Evolutionary conservation across 1,140 invertebrate species (phyloP).

Genomic region (Eriosoma lanigerum): DNA sequence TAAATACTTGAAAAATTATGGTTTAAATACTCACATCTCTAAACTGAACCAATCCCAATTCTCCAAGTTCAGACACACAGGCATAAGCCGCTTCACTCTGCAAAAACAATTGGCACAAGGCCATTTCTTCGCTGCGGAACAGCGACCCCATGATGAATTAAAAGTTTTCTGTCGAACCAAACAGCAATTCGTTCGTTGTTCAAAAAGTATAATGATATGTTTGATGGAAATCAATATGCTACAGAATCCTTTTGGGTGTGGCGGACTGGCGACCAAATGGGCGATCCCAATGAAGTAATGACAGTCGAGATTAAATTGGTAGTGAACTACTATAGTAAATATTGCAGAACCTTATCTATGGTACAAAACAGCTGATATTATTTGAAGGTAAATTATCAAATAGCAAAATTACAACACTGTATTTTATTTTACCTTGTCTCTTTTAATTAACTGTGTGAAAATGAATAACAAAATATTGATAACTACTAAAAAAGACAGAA

Average conservation of each 20-base stretch:
- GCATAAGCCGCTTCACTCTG: constrained; percentile 92
- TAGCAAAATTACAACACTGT: too few relatives aligned
- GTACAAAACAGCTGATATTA: too few relatives aligned
- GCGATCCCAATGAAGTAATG: too few relatives aligned
- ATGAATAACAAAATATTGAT: too few relatives aligned
- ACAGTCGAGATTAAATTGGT: too few relatives aligned
- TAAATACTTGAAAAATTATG: not conserved
- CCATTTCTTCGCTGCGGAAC: constrained; percentile 90
- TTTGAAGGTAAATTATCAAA: too few relatives aligned
- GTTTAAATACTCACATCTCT: constrained; percentile 71
- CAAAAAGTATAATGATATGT: not conserved
- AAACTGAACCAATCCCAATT: constrained; percentile 91
- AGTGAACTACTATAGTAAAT: too few relatives aligned
- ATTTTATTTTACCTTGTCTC: too few relatives aligned
- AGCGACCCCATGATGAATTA: constrained; percentile 69
- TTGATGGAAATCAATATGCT: too few relatives aligned
- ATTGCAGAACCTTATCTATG: too few relatives aligned
- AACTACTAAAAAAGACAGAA: too few relatives aligned
- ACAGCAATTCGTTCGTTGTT: not conserved
- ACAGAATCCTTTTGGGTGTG: constrained; percentile 6
- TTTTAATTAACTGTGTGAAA: too few relatives aligned
- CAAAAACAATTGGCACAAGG: constrained; percentile 84
- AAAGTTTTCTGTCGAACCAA: not conserved
- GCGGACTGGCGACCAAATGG: not conserved
- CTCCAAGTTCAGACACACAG: constrained; percentile 88